Conservation (phyloP, 2,888 invertebrate genomes). For the Yponomeuta malinellus region DNA sequence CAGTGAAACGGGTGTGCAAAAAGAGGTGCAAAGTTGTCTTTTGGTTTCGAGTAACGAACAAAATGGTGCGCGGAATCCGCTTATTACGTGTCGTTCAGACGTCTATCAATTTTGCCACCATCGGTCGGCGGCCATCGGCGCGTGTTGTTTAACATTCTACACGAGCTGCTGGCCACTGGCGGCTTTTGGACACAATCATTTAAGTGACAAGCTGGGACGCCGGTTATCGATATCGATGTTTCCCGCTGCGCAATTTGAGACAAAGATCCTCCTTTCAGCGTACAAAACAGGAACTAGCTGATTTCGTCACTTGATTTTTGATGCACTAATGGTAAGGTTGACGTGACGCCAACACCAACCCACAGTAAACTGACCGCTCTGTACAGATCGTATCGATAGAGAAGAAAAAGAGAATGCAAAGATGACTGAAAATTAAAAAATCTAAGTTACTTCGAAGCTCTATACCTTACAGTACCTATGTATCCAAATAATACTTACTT, state of each 20-base stretch:
- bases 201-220: slow-evolving; percentile 26
- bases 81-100: slow-evolving; percentile 41
- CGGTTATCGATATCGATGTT: slow-evolving; percentile 22
- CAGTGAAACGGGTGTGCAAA: slow-evolving; percentile 32
- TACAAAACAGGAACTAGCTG: background rate
- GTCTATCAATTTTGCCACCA: slow-evolving; percentile 37
- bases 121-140: slow-evolving; percentile 18
- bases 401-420: background rate
- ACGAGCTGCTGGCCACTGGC: slow-evolving; percentile 11
- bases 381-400: no score
- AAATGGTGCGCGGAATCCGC: slow-evolving; percentile 40
- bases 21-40: slow-evolving; percentile 26
- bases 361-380: no score
- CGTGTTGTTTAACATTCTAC: slow-evolving; percentile 32
- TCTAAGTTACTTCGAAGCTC: background rate
- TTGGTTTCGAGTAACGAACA: slow-evolving; percentile 27
- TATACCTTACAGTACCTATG: background rate
- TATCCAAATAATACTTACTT: background rate
- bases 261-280: background rate
- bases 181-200: background rate
- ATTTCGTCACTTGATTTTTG: background rate
- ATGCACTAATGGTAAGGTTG: background rate
- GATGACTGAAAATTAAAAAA: background rate
- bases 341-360: no score
- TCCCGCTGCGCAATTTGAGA: background rate